A percentile compares a stretch with the other conserved stretches of the same genome.
Conservation (phyloP, 64 coral and sea anemone species). For the Acropora yongei region DNA sequence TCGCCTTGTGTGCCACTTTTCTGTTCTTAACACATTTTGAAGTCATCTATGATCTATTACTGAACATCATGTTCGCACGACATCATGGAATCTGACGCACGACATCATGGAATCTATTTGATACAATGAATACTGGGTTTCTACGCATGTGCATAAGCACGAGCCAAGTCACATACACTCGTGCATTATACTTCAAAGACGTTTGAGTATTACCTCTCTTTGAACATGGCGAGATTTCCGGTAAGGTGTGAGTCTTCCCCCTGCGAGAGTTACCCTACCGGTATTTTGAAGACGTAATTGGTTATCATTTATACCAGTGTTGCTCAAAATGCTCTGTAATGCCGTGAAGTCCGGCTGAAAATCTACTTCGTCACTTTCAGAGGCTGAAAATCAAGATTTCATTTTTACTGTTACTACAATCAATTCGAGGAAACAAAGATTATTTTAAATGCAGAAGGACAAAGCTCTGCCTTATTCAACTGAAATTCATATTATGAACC, state of each 20-base stretch:
- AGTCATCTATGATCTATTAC: too few relatives aligned
- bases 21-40: too few relatives aligned
- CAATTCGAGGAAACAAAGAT: not conserved
- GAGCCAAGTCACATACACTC: too few relatives aligned
- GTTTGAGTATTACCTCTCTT: slow-evolving; percentile 15
- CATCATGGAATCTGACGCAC: too few relatives aligned
- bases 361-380: slow-evolving; percentile 45
- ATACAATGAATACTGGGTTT: too few relatives aligned
- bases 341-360: slow-evolving; percentile 72
- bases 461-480: not conserved
- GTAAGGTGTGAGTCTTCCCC: slow-evolving; percentile 25
- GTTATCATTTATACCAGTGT: slow-evolving; percentile 48
- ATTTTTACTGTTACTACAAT: not conserved
- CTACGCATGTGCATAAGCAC: too few relatives aligned
- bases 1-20: too few relatives aligned
- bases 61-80: too few relatives aligned
- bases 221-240: slow-evolving; percentile 20
- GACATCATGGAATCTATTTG: too few relatives aligned
- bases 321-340: slow-evolving; percentile 72
- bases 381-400: not conserved
- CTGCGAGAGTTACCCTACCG: slow-evolving; percentile 50
- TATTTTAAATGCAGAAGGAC: not conserved
- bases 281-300: slow-evolving; percentile 28
- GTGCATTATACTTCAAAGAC: not conserved
- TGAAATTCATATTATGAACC: not conserved